These are phyloP conservation scores for Chironex yamaguchii DNA, from an alignment of 30 jellyfish, hydroid and myxozoan genomes.

Conservation along the genomic window DNA sequence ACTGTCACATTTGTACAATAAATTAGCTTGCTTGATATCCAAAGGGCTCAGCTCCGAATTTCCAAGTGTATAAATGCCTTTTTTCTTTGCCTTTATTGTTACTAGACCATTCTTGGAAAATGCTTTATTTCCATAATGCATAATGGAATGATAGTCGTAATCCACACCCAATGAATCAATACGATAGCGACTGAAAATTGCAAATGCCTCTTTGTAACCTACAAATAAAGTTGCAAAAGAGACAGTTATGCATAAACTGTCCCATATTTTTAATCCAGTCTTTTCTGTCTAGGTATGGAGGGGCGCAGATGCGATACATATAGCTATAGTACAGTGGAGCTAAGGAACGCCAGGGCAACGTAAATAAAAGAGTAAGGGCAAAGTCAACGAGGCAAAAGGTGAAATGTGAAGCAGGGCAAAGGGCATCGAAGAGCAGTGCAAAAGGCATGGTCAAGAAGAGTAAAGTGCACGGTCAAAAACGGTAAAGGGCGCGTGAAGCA, in stretches of 20 bases:
- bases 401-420: no score
- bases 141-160: slow-evolving; percentile 79
- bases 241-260: background rate
- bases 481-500: no score
- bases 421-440: no score
- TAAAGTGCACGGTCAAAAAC: no score
- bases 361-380: background rate
- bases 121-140: slow-evolving; percentile 95
- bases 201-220: slow-evolving; percentile 93
- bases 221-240: background rate
- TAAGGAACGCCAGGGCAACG: no score
- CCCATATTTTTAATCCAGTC: no score
- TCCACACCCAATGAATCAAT: slow-evolving; percentile 81
- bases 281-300: no score
- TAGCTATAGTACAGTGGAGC: no score
- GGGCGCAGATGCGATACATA: no score
- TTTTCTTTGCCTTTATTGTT: slow-evolving; percentile 81
- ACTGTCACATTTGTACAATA: slow-evolving; percentile 85
- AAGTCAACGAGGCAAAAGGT: background rate
- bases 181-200: slow-evolving; percentile 71
- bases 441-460: no score
- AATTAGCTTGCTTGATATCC: slow-evolving; percentile 90
- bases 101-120: slow-evolving; percentile 89
- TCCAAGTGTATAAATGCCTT: slow-evolving; percentile 74
- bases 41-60: slow-evolving; percentile 82